These are phyloP conservation scores for Rachycentron canadum DNA, from an alignment of 2,797 vertebrate species.

Conservation along the genomic window DNA sequence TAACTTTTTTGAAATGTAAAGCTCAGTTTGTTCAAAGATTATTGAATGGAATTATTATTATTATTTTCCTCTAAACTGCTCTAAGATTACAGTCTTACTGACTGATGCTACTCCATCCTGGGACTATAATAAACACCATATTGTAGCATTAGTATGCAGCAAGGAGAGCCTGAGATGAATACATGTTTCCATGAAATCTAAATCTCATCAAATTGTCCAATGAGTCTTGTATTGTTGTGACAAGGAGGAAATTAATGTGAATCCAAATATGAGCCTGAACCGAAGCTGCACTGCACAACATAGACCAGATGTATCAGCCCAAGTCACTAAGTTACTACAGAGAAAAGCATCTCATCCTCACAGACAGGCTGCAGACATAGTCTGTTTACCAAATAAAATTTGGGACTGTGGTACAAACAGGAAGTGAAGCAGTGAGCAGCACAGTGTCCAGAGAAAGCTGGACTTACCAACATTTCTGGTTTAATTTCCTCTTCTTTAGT, in stretches of 20 bases:
- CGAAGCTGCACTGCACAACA: conserved; percentile 13
- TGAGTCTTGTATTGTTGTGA: conserved; percentile 8
- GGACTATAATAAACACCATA: neutral
- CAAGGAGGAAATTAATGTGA: conserved; percentile 7
- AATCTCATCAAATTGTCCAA: neutral
- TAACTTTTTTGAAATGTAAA: neutral
- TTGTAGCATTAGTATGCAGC: conserved; percentile 4
- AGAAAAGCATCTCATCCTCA: neutral
- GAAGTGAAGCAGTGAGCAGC: neutral
- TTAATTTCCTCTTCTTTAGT: neutral
- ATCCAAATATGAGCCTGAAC: too few species aligned
- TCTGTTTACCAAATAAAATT: neutral
- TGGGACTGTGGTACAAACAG: neutral
- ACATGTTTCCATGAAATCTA: conserved; percentile 5
- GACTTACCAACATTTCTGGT: neutral
- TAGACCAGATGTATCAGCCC: neutral
- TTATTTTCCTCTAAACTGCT: neutral
- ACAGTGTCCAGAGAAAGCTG: neutral
- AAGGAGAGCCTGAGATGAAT: neutral
- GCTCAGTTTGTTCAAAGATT: neutral
- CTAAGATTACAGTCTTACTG: neutral
- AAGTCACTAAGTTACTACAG: neutral
- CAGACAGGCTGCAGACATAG: neutral
- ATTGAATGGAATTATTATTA: too few species aligned
- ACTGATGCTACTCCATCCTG: neutral